Base-by-base conservation (phyloP, 1,140 invertebrate species). In the Orius insidiosus region DNA sequence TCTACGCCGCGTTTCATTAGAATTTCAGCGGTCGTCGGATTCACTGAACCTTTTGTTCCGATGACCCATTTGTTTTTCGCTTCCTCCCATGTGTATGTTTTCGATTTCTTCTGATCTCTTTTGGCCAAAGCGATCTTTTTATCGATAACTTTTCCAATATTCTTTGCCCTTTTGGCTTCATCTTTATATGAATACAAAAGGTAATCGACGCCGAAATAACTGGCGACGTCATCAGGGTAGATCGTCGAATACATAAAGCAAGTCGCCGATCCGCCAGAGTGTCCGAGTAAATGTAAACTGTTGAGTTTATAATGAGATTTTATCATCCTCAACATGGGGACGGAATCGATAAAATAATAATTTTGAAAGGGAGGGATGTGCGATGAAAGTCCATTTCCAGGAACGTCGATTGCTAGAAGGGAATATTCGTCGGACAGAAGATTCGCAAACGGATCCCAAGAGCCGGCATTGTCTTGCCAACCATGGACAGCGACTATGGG, bases 391-490 rank as follows among this genome's bases (percentile, higher is more conserved):
- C 87, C 88, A 62, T 90, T 85, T 0, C 82, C 81, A 0, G 82
- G 81, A 42, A 85, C 61, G 60, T 87, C 83, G 53, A 87, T 74
- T 51, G 76, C 77, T 19, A 85, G 66, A 33, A 84, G 59, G 10
- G 81, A 69, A 31, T 60, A 56, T 18, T 67, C 62, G 7, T 47
- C 33, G 5, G 74, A 69, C 16, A 92, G 60, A 8, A 80, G 60
- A 10, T 83, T 77, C 30, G 80, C 74, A 31, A 92, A 64, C 37
- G 66, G 69, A 62, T 90, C 85, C 68, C 85, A 92, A 15, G 78
- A 80, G 13, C 82, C 82, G 38, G 80, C 77, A 59, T 90, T 92
- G 60, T 90, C 85, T 64, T 86, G 79, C 75, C 85, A 88, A 35
- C 87, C 87, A 58, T 92, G 87, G 14, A 90, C 66, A 5, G 80